Base-by-base conservation (phyloP, 2,888 invertebrate genomes). In the Pteria penguin region DNA sequence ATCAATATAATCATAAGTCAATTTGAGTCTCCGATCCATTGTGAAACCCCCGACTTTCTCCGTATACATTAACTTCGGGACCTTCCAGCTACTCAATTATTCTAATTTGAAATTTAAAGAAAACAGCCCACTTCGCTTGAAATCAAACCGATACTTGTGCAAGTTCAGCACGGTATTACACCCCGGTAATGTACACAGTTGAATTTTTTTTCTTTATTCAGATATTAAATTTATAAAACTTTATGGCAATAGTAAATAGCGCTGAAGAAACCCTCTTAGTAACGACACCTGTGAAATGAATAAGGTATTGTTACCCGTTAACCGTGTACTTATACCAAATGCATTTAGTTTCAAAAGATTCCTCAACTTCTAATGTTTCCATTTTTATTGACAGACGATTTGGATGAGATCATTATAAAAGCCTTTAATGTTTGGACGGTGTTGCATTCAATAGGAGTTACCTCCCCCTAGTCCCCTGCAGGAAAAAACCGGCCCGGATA, bases 201-300 rank as follows among this genome's bases (percentile, higher is more conserved):
- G 18, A 45, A 45, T 18, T 45, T 45, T 45, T n/a, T n/a, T 45
- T 14, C 45, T 45, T 18, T 45, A 45, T 45, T 45, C 8, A 45
- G 45, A 45, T 45, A 45, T 45, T 45, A 45, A 1, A 45, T 45
- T 45, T 45, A 45, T 60, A 60, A 22, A 60, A 11, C 24, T 60
- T 60, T 24, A 60, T 26, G 24, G 26, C 60, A 60, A 60, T 27
- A 24, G 60, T 60, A 60, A 60, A 60, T 60, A 60, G 27, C 4
- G 3, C 14, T 60, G 60, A 60, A 27, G 60, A 29, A 14, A 11
- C 27, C 24, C 27, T 60, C 27, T 60, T 4, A 45, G 14, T 60
- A 27, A 11, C 5, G 27, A 60, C 60, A 60, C 60, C 60, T 60
- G 60, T 60, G 60, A 24, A 14, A 18, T 60, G 60, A 60, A 60